Conservation (phyloP, 2,888 invertebrate genomes). For the Steinernema carpocapsae region DNA sequence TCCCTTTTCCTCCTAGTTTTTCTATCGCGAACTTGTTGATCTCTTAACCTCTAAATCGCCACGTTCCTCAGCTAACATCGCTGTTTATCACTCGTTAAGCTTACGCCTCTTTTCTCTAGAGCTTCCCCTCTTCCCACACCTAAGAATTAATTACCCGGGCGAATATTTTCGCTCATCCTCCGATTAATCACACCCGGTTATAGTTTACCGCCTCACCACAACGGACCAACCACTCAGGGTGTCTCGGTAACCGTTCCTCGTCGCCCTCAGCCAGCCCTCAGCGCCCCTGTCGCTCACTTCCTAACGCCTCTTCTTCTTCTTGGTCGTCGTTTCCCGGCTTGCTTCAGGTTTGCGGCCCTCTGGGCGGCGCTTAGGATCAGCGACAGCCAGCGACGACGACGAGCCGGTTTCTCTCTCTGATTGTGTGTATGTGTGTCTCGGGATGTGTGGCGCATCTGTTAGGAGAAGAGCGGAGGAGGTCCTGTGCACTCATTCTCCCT, state of each 20-base stretch:
- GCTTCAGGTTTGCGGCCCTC: background rate
- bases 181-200: conserved; percentile 18
- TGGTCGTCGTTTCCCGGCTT: background rate
- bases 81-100: no score
- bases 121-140: conserved; percentile 7
- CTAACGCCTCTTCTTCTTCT: background rate
- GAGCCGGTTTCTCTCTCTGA: background rate
- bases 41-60: no score
- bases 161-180: conserved; percentile 11
- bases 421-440: no score
- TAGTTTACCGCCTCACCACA: conserved; percentile 1
- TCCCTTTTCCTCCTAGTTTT: no score
- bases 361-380: background rate
- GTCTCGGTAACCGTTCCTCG: background rate
- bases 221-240: background rate
- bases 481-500: no score
- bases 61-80: no score
- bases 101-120: no score
- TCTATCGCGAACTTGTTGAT: no score
- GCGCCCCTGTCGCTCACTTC: background rate
- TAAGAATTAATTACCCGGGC: conserved; percentile 7
- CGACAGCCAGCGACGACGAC: conserved; percentile 2
- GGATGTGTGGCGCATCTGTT: no score
- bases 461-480: no score
- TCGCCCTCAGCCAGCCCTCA: background rate